These are phyloP conservation scores for Echiichthys vipera DNA, from an alignment of 2,797 vertebrate species.

Conservation along the genomic window DNA sequence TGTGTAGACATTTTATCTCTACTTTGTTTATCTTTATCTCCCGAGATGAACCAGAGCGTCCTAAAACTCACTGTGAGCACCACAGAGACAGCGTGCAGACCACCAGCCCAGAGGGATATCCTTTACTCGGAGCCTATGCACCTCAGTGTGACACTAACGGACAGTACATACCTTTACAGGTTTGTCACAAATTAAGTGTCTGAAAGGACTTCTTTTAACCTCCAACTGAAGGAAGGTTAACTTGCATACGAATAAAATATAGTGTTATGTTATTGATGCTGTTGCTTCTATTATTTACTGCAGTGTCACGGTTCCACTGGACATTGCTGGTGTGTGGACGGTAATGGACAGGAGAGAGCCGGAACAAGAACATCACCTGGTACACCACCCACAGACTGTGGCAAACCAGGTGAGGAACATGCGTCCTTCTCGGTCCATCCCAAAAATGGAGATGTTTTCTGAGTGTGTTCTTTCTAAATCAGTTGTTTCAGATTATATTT, in stretches of 20 bases:
- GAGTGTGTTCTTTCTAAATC: background rate
- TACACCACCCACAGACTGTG: constrained; percentile 71
- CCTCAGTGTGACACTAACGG: constrained; percentile 78
- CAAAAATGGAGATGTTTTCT: background rate
- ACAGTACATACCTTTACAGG: constrained; percentile 79
- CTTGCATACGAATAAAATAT: background rate
- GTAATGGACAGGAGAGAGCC: constrained; percentile 80
- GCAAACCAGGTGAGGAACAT: constrained; percentile 78
- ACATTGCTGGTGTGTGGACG: constrained; percentile 92
- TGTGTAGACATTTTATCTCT: background rate
- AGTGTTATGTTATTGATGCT: background rate
- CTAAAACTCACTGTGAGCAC: constrained; percentile 79
- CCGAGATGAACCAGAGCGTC: constrained; percentile 42
- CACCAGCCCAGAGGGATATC: constrained; percentile 44
- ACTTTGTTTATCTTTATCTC: background rate
- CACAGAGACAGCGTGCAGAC: constrained; percentile 74
- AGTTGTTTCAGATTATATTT: background rate
- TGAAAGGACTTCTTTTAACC: background rate
- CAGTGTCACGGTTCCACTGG: constrained; percentile 88
- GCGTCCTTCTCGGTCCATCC: background rate
- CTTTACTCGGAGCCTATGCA: constrained; percentile 58
- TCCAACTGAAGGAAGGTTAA: background rate
- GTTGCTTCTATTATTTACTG: background rate
- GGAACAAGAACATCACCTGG: constrained; percentile 84
- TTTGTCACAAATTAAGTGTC: constrained; percentile 1